Percentiles rank a stretch among this genome's conserved stretches.
These are phyloP conservation scores for Cheilosia variabilis DNA, from an alignment of 2,888 invertebrate species.

Conservation along the genomic window DNA sequence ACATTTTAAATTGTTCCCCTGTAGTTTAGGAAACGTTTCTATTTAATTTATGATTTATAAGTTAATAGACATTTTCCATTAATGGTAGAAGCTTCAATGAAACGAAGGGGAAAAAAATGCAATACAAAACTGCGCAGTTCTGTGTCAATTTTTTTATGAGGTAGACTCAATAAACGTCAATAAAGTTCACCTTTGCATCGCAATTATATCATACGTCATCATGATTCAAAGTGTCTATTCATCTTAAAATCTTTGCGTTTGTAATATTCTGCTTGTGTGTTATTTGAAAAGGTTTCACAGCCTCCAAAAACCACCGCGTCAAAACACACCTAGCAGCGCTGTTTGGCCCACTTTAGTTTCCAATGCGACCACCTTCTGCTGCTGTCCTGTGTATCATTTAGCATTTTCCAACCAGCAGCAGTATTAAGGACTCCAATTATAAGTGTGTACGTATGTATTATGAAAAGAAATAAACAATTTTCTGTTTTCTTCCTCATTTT, in stretches of 20 bases:
- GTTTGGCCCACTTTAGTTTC: neutral
- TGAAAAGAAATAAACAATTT: constrained; percentile 1
- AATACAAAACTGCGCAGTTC: constrained; percentile 44
- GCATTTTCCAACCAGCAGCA: neutral
- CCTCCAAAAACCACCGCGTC: too few relatives aligned
- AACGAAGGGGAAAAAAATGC: neutral
- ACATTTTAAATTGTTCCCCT: neutral
- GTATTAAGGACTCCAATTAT: constrained; percentile 1
- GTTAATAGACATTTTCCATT: too few relatives aligned
- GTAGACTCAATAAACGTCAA: constrained; percentile 45
- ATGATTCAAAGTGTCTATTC: constrained; percentile 10
- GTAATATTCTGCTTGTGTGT: neutral
- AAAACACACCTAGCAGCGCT: neutral
- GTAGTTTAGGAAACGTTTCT: neutral
- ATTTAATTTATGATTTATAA: neutral
- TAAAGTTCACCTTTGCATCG: constrained; percentile 33
- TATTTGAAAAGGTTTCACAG: neutral
- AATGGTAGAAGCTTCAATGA: neutral
- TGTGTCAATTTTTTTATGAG: constrained; percentile 22
- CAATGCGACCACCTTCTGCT: neutral
- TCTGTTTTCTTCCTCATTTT: neutral
- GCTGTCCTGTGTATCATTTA: neutral
- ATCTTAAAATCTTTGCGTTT: constrained; percentile 5
- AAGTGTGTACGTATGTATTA: constrained; percentile 10
- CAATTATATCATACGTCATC: constrained; percentile 35